Percentiles rank a stretch among this genome's conserved stretches.
These are phyloP conservation scores for Thysanoteuthis rhombus DNA, from an alignment of 2,888 invertebrate genomes.

Conservation along the genomic window DNA sequence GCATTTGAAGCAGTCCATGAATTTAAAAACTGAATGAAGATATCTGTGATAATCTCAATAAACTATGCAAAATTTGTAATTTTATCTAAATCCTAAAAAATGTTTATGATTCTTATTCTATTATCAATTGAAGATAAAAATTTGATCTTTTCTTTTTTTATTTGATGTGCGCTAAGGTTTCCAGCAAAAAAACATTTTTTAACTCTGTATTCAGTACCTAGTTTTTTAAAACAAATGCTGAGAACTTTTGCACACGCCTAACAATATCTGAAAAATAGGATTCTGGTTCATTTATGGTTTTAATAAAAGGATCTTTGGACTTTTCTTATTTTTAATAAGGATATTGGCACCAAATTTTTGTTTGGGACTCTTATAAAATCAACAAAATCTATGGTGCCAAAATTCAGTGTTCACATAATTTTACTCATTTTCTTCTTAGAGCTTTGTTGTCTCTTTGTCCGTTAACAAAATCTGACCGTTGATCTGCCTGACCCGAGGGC, in stretches of 20 bases:
- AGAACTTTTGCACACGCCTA: too few species aligned
- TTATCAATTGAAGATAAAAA: not conserved
- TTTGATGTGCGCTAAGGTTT: too few species aligned
- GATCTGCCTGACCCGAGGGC: not conserved
- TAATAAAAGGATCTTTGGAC: not conserved
- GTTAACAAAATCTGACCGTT: not conserved
- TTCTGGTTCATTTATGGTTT: not conserved
- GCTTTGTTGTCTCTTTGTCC: not conserved
- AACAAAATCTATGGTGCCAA: not conserved
- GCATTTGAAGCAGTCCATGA: too few species aligned
- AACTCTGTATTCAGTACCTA: too few species aligned
- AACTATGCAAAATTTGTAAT: too few species aligned
- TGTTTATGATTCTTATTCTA: not conserved
- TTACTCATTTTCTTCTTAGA: not conserved
- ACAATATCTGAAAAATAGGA: not conserved
- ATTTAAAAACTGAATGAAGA: too few species aligned
- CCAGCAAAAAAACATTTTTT: too few species aligned
- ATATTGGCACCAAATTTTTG: not conserved
- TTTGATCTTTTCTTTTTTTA: not conserved
- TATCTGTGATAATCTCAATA: too few species aligned
- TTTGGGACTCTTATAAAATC: not conserved
- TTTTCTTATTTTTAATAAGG: not conserved
- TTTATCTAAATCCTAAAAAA: not conserved
- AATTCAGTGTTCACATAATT: not conserved
- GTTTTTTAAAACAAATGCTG: too few species aligned